Base-by-base conservation (phyloP, 30 jellyfish, hydroid and myxozoan genomes). In the Aurelia aurita complex sp. Pacific region DNA sequence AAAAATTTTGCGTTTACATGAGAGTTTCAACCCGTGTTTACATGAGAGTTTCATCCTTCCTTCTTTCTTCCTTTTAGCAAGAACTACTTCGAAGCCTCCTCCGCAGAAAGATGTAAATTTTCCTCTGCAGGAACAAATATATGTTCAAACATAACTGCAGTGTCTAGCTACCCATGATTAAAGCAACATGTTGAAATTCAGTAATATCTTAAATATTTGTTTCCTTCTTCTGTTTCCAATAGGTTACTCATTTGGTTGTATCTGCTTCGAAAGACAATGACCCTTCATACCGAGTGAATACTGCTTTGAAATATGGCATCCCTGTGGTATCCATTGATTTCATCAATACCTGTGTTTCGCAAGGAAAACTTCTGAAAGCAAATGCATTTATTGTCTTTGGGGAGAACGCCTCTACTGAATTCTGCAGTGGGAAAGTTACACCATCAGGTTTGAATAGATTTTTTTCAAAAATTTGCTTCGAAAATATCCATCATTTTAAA, bases 321-420 rank as follows among this genome's bases (percentile, higher is more conserved):
- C 98, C 98, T 71, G 94, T 91, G 38, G 94, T 91, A 19, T 77
- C 92, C 40, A 46, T 79, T 66, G 94, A 83, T 70, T 90, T 43
- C 64, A 38, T 90, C 50, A 59, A 34, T 17, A 67, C 85, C 10
- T 90, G 95, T 64, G 64, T 90, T 38, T 81, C 57, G 18, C 67
- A 67, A 64, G 59, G 68, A 2, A 67, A 64, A 67, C 62, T 90
- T 54, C 57, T 90, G 38, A 52, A 57, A 29, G 42, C 87, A 29
- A 90, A 90, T 69, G 79, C 59, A 9, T 90, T 46, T 51, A 23
- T 83, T 23, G 91, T 81, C 0, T 75, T 71, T 81, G 89, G 92
- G 1, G 74, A 43, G 38, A 74, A 42, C 5, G 69, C 85, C 10
- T 54, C 71, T 2, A 73, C 69, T 53, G 88, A 86, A 32, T 80